phyloP scores from a whole-genome alignment of 2,888 invertebrate genomes.

The Patella depressa region DNA sequence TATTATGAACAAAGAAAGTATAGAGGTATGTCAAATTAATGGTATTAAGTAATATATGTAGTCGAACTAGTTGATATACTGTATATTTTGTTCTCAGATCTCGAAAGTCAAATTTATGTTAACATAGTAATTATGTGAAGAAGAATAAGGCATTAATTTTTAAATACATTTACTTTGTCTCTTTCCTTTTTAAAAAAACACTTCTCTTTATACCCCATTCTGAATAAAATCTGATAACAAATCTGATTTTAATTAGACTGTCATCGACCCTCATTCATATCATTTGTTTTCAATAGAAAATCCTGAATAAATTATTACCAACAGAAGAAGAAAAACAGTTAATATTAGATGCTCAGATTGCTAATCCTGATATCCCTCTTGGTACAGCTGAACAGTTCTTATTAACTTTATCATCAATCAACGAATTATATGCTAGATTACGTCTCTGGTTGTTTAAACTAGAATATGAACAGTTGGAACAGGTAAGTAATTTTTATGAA shows the following conservation, averaged over 20 bases:
- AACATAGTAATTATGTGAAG: no score
- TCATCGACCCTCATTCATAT: background rate
- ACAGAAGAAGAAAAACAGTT: conserved; percentile 96
- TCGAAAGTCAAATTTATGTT: no score
- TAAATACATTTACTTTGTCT: no score
- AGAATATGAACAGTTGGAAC: conserved; percentile 96
- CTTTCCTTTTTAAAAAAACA: no score
- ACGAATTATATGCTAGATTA: conserved; percentile 91
- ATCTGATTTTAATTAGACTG: no score
- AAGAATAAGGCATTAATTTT: no score
- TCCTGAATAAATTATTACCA: conserved; percentile 94
- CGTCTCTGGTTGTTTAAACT: conserved; percentile 98
- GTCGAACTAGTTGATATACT: no score
- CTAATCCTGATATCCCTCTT: conserved; percentile 87
- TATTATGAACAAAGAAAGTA: conserved; percentile 97
- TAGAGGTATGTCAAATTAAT: conserved; percentile 77
- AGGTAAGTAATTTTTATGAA: conserved; percentile 74
- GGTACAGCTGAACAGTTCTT: conserved; percentile 99
- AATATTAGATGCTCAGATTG: conserved; percentile 95
- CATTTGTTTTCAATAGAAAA: conserved; percentile 77
- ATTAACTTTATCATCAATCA: conserved; percentile 94
- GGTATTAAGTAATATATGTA: no score
- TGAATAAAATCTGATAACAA: no score
- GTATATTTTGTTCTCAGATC: no score
- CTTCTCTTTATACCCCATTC: no score